These are phyloP conservation scores for Orbicella faveolata DNA, from an alignment of 64 coral and sea anemone species.

Conservation along the genomic window DNA sequence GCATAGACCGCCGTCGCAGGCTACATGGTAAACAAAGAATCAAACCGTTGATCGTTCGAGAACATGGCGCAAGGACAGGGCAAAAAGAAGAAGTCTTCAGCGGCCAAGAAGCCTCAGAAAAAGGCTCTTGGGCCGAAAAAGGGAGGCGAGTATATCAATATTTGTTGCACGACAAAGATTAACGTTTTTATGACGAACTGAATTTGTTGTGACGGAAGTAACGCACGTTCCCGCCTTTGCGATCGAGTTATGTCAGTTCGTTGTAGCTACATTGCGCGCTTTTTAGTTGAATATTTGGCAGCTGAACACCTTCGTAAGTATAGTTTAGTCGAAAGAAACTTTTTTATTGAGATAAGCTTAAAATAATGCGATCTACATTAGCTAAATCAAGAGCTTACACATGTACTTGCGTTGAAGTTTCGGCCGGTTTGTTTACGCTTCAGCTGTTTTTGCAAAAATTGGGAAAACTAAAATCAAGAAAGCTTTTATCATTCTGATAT, in stretches of 20 bases:
- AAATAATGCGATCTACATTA: too few species aligned
- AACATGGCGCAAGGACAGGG: conserved; percentile 83
- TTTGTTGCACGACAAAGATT: not conserved
- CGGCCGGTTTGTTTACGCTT: not conserved
- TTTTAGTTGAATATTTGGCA: not conserved
- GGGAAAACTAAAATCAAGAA: not conserved
- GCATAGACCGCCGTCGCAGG: not conserved
- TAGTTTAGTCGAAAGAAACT: not conserved
- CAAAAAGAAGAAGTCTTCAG: conserved; percentile 72
- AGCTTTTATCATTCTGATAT: not conserved
- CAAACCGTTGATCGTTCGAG: not conserved
- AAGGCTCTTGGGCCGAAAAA: conserved; percentile 80
- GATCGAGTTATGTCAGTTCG: not conserved
- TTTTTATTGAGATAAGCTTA: not conserved
- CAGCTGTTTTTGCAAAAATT: not conserved
- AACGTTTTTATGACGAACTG: not conserved
- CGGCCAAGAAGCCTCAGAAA: conserved; percentile 61
- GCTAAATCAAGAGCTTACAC: too few species aligned
- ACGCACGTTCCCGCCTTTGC: not conserved
- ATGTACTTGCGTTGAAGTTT: not conserved
- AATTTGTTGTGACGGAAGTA: conserved; percentile 38
- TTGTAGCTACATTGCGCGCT: not conserved
- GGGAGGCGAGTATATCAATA: conserved; percentile 59
- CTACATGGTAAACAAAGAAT: conserved; percentile 33
- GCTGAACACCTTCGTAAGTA: not conserved